phyloP scores from a whole-genome alignment of 2,888 invertebrate species.

The Mythimna ferrago region DNA sequence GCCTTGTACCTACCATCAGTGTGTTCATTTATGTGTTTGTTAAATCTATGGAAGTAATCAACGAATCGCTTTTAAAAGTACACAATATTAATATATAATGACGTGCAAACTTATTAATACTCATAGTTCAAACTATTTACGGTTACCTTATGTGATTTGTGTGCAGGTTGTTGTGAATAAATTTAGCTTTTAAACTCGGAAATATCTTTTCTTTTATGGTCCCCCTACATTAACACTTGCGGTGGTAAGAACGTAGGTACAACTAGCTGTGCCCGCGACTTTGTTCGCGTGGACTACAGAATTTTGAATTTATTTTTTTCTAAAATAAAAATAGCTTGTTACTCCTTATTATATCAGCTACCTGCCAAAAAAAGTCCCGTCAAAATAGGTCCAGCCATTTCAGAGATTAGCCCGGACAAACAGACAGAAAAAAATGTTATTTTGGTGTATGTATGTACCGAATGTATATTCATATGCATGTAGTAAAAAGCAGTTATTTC shows the following conservation, averaged over 20 bases:
- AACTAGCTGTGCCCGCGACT: no score
- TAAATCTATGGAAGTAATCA: constrained; percentile 51
- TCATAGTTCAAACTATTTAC: constrained; percentile 56
- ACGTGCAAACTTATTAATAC: constrained; percentile 47
- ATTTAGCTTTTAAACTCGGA: constrained; percentile 52
- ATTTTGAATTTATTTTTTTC: no score
- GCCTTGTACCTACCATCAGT: constrained; percentile 66
- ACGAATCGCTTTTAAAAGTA: constrained; percentile 55
- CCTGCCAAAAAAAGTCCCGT: no score
- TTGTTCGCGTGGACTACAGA: no score
- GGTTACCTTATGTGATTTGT: constrained; percentile 54
- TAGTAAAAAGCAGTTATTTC: no score
- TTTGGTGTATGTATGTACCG: no score
- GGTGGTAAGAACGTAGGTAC: background rate
- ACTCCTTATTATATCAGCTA: no score
- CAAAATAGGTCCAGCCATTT: no score
- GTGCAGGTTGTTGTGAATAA: constrained; percentile 61
- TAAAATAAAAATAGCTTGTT: no score
- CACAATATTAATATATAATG: constrained; percentile 16
- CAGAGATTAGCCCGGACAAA: no score
- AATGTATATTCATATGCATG: no score
- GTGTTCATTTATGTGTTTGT: constrained; percentile 60
- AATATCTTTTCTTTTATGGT: background rate
- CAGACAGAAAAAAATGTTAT: no score
- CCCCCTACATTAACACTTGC: background rate